Base-by-base conservation (phyloP, 2,888 invertebrate genomes). In the Allolobophora icterica region DNA sequence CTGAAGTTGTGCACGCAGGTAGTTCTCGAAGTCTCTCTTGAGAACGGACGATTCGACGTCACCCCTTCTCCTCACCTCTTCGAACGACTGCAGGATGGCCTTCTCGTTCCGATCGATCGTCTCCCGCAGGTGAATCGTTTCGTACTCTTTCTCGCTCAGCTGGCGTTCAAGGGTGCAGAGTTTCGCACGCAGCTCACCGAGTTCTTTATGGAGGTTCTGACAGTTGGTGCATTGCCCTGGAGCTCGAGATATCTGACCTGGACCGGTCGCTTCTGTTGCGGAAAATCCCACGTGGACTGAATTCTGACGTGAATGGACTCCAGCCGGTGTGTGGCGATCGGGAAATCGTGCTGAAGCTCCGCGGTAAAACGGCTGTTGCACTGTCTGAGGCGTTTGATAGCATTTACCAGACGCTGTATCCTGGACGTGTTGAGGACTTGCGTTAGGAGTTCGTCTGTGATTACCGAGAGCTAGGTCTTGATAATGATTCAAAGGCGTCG, bases 301-400 rank as follows among this genome's bases (percentile, higher is more conserved):
- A 71, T 30, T 71, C 71, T 71, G 71, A n/a, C 71, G 71, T n/a
- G 71, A 30, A 71, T 71, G 71, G 71, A 71, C 71, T 71, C 71
- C 71, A 71, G 30, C n/a, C 8, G 71, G n/a, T 8, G n/a, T 71
- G 11, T 4, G 30, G 30, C 71, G 71, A 71, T 71, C 71, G 71
- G 71, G 71, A n/a, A 71, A 71, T 30, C 71, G 71, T 8, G 71
- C 71, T 71, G 71, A 71, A 71, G 30, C n/a, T 11, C 71, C 71
- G n/a, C 71, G 71, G n/a, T 8, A 52, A 1, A 52, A 71, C 71
- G n/a, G n/a, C 71, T 71, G 71, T n/a, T 30, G 71, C 8, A 71
- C 1, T 1, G 30, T 11, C 71, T 30, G 71, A 71, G 71, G 71
- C 6, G 71, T 71, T n/a, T 30, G 30, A 71, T 71, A 71, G 30